Conservation (phyloP, 2,797 vertebrate genomes). For the Labeo calbasu region DNA sequence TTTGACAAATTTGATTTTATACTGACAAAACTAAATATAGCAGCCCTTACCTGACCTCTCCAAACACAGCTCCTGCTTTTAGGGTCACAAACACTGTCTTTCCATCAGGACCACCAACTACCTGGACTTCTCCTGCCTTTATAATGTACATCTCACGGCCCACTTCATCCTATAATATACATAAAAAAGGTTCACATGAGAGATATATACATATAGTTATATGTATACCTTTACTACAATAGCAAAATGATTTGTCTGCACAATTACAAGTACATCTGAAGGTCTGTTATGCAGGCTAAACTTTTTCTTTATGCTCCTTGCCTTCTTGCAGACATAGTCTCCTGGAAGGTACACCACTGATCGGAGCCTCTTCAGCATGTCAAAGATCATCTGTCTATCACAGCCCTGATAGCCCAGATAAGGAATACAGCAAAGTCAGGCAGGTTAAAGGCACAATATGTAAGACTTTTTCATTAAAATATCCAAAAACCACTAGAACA, state of each 20-base stretch:
- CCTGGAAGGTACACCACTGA: constrained; percentile 96
- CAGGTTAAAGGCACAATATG: not conserved
- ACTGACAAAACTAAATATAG: not conserved
- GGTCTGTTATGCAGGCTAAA: not conserved
- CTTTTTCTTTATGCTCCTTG: constrained; percentile 59
- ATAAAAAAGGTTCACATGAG: not conserved
- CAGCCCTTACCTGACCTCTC: constrained; percentile 90
- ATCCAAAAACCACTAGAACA: no score
- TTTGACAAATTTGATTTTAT: constrained; percentile 2
- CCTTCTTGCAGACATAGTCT: constrained; percentile 98
- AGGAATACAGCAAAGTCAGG: not conserved
- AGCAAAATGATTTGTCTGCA: not conserved
- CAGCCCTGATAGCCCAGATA: constrained; percentile 88
- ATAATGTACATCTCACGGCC: constrained; percentile 99
- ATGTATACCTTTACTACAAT: not conserved
- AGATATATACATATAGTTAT: not conserved
- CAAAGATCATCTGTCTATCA: constrained; percentile 98
- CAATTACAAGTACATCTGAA: not conserved
- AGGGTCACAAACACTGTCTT: constrained; percentile 92
- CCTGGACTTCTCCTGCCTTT: constrained; percentile 94
- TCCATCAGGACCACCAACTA: constrained; percentile 91
- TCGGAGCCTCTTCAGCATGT: constrained; percentile 93
- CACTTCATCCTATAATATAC: constrained; percentile 86
- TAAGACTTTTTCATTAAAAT: no score
- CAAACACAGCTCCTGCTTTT: constrained; percentile 92